Conservation (phyloP, 2,888 invertebrate genomes). For the Bimastos eiseni region DNA sequence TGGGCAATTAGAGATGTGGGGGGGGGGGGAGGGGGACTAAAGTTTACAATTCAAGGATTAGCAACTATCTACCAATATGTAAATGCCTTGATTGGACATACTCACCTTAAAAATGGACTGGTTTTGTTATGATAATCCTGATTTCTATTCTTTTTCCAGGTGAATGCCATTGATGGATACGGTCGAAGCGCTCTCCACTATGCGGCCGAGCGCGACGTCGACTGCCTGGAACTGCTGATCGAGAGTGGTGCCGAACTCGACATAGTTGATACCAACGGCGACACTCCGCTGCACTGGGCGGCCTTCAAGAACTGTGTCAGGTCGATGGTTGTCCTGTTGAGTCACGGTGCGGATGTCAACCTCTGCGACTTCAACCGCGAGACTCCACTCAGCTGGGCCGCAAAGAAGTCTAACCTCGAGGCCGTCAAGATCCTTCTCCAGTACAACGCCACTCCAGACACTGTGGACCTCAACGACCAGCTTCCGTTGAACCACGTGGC, state of each 20-base stretch:
- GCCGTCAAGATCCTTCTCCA: conserved; percentile 51
- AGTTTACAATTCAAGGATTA: too few species aligned
- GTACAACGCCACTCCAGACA: conserved; percentile 55
- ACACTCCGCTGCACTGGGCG: conserved; percentile 61
- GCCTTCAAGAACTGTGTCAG: conserved; percentile 56
- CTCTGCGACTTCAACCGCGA: conserved; percentile 55
- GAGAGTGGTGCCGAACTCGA: conserved; percentile 54
- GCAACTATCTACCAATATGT: too few species aligned
- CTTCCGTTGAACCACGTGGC: conserved; percentile 53
- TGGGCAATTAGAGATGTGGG: too few species aligned
- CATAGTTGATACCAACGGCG: conserved; percentile 52
- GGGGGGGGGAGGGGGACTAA: too few species aligned
- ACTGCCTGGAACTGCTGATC: conserved; percentile 54
- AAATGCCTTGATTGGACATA: neutral
- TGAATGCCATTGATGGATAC: conserved; percentile 59
- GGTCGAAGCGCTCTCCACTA: conserved; percentile 58
- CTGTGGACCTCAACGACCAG: conserved; percentile 50
- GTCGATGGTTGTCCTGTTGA: conserved; percentile 53
- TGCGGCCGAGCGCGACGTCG: conserved; percentile 57
- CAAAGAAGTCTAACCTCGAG: conserved; percentile 55
- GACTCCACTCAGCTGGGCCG: conserved; percentile 60
- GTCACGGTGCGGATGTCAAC: conserved; percentile 54
- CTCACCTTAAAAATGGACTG: neutral
- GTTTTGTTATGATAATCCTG: neutral
- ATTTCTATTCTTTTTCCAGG: conserved; percentile 46